Percentiles rank a stretch among this genome's conserved stretches.
phyloP scores from a whole-genome alignment of 2,797 vertebrate genomes.

The Phrynocephalus forsythii region DNA sequence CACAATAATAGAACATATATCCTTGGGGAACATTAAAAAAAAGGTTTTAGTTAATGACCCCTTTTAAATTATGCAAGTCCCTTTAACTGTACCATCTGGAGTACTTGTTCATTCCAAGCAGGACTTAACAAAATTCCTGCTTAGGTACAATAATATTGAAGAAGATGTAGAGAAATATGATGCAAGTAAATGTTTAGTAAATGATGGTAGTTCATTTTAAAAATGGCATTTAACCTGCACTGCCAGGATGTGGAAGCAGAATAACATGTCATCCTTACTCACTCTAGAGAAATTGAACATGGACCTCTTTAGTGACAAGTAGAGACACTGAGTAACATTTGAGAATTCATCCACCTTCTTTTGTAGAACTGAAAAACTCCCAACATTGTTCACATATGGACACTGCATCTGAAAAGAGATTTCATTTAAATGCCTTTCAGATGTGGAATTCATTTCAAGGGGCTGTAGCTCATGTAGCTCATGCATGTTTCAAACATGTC shows the following conservation, averaged over 20 bases:
- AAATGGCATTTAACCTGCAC: constrained; percentile 64
- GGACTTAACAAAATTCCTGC: constrained; percentile 67
- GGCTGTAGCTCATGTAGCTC: neutral
- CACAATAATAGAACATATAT: constrained; percentile 65
- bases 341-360: constrained; percentile 56
- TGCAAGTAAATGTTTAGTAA: constrained; percentile 73
- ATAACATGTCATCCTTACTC: constrained; percentile 54
- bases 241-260: constrained; percentile 48
- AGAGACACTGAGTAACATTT: constrained; percentile 17
- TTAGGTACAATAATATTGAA: constrained; percentile 75
- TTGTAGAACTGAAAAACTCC: constrained; percentile 52
- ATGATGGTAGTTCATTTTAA: constrained; percentile 57
- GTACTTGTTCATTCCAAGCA: constrained; percentile 68
- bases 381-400: constrained; percentile 44
- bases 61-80: constrained; percentile 83
- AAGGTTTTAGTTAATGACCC: constrained; percentile 80
- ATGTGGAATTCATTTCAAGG: constrained; percentile 46
- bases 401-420: constrained; percentile 53
- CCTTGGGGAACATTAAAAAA: constrained; percentile 76
- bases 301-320: constrained; percentile 56
- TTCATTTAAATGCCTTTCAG: constrained; percentile 59
- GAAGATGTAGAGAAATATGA: constrained; percentile 74
- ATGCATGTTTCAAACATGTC: neutral
- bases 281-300: constrained; percentile 52
- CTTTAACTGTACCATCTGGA: constrained; percentile 83